Percentiles rank a stretch among this genome's conserved stretches.
phyloP scores from a whole-genome alignment of 2,888 invertebrate genomes.

The Caenorhabditis wallacei region DNA sequence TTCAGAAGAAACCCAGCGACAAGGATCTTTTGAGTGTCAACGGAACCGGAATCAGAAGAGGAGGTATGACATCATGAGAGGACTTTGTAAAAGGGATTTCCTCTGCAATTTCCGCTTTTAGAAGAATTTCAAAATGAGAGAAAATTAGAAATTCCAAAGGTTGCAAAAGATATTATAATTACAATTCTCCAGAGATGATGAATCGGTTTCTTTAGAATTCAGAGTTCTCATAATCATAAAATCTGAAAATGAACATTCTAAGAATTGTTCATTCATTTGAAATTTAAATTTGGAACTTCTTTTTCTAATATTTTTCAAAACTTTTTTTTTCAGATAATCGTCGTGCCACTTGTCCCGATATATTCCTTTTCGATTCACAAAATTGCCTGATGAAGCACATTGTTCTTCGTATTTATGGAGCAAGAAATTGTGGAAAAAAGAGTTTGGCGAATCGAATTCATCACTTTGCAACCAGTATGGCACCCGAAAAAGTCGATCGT shows the following conservation, averaged over 20 bases:
- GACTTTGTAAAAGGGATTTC: not conserved
- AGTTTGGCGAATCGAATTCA: conserved; percentile 76
- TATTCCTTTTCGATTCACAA: conserved; percentile 76
- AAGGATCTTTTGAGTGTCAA: conserved; percentile 41
- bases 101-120: not conserved
- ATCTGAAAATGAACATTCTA: not conserved
- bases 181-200: not conserved
- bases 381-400: conserved; percentile 61
- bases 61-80: conserved; percentile 39
- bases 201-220: conserved; percentile 9
- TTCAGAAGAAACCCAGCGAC: conserved; percentile 58
- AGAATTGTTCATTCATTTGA: not conserved
- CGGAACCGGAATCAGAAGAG: conserved; percentile 50
- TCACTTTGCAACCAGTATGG: conserved; percentile 74
- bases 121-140: not conserved
- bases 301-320: too few relatives aligned
- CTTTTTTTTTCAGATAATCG: conserved; percentile 68
- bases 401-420: conserved; percentile 77
- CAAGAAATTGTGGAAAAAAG: conserved; percentile 78
- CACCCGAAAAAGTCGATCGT: conserved; percentile 62
- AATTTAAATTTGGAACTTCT: not conserved
- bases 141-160: too few relatives aligned
- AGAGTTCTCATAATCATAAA: not conserved
- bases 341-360: conserved; percentile 82
- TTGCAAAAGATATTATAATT: too few relatives aligned